A percentile compares a stretch with the other conserved stretches of the same genome.
phyloP scores from a whole-genome alignment of 2,888 invertebrate genomes.

The Morinoia aosen region DNA sequence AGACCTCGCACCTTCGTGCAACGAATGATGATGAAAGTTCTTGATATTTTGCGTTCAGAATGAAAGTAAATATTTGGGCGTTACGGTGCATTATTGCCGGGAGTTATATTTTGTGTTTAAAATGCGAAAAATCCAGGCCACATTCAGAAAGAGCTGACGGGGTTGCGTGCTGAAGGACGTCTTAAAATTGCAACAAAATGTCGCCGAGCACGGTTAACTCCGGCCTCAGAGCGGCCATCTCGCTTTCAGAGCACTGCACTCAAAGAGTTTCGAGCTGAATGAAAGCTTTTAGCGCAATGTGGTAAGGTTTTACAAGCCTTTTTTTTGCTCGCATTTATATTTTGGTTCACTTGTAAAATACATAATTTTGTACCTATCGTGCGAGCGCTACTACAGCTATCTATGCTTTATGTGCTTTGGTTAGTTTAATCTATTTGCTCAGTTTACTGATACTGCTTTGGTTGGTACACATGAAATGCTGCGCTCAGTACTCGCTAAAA shows the following conservation, averaged over 20 bases:
- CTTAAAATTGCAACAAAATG: not conserved
- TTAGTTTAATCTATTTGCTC: not conserved
- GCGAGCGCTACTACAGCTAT: not conserved
- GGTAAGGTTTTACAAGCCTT: no score
- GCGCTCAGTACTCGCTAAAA: not conserved
- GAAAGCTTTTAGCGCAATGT: not conserved
- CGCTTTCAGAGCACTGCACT: not conserved
- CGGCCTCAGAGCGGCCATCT: not conserved
- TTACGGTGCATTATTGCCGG: not conserved
- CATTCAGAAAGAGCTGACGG: not conserved
- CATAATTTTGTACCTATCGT: not conserved
- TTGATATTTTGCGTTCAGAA: not conserved
- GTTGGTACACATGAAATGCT: not conserved
- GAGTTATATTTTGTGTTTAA: not conserved
- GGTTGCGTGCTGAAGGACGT: not conserved
- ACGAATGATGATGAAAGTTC: not conserved
- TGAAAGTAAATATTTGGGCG: not conserved
- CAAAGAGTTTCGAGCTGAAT: not conserved
- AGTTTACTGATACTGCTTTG: not conserved
- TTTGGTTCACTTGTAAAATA: not conserved
- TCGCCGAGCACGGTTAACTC: not conserved
- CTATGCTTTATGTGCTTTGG: no score
- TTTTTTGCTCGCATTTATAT: no score
- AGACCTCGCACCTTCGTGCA: not conserved
- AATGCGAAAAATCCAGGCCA: not conserved